phyloP scores from a whole-genome alignment of 2,888 invertebrate species.

The Gryllus longicercus region DNA sequence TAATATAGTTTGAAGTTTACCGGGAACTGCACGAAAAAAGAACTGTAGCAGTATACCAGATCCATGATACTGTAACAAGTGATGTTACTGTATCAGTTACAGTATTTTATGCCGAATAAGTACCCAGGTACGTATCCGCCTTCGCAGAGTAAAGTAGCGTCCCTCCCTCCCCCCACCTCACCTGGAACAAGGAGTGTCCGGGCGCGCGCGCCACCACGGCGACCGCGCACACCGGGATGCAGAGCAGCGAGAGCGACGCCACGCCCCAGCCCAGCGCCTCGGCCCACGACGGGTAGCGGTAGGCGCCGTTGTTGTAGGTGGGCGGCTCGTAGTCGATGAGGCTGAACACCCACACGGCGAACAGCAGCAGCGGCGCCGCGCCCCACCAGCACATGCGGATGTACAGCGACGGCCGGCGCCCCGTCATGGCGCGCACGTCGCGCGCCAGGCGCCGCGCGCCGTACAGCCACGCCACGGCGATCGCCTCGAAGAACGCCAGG shows the following conservation, averaged over 20 bases:
- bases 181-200: conserved; percentile 70
- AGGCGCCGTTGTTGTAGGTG: conserved; percentile 74
- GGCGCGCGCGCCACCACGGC: conserved; percentile 66
- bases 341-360: conserved; percentile 85
- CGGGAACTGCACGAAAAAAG: too few relatives aligned
- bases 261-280: conserved; percentile 83
- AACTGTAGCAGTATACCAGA: too few relatives aligned
- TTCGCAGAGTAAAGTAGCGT: too few relatives aligned
- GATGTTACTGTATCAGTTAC: too few relatives aligned
- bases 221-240: conserved; percentile 79
- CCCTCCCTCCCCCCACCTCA: conserved; percentile 45
- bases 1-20: too few relatives aligned
- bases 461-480: conserved; percentile 89
- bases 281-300: conserved; percentile 80
- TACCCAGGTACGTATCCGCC: too few relatives aligned
- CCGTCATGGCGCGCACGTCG: conserved; percentile 89
- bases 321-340: conserved; percentile 84
- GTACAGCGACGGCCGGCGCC: conserved; percentile 72
- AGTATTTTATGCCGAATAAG: too few relatives aligned
- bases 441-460: conserved; percentile 74
- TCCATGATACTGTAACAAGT: too few relatives aligned
- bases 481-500: conserved; percentile 88
- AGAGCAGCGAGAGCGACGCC: conserved; percentile 74
- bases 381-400: conserved; percentile 76
- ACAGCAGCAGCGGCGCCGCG: conserved; percentile 39